Evolutionary conservation across 2,888 invertebrate species (phyloP).

Genomic region (Dorcus parallelipipedus): DNA sequence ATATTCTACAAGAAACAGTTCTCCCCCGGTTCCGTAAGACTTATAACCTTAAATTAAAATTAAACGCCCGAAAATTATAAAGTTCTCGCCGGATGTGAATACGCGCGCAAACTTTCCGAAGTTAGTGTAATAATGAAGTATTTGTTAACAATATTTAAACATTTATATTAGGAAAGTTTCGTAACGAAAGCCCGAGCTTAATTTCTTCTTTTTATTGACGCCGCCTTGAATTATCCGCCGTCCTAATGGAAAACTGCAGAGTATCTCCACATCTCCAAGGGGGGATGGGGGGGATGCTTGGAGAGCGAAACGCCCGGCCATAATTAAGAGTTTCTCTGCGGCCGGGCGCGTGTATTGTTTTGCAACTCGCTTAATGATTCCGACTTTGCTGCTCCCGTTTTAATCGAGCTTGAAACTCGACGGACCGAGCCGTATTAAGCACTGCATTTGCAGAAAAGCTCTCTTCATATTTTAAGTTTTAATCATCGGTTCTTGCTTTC

Average conservation of each 20-base stretch:
- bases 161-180: slow-evolving; percentile 20
- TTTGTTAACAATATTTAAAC: slow-evolving; percentile 1
- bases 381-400: slow-evolving; percentile 14
- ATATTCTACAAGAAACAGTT: no score
- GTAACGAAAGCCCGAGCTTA: neutral
- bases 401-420: slow-evolving; percentile 8
- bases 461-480: neutral
- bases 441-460: neutral
- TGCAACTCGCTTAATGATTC: slow-evolving; percentile 21
- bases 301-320: slow-evolving; percentile 1
- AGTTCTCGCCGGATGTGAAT: no score
- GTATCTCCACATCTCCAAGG: neutral
- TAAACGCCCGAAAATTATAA: no score
- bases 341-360: slow-evolving; percentile 20
- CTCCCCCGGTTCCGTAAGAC: no score
- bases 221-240: neutral
- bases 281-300: neutral
- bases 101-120: no score
- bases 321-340: slow-evolving; percentile 15
- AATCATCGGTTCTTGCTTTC: no score
- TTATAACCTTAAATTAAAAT: no score
- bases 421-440: slow-evolving; percentile 2
- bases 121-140: no score
- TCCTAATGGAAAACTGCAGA: neutral
- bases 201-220: neutral